Evolutionary conservation across 92 coral and sea anemone species (phyloP).

Genomic region (Scolanthus callimorphus): DNA sequence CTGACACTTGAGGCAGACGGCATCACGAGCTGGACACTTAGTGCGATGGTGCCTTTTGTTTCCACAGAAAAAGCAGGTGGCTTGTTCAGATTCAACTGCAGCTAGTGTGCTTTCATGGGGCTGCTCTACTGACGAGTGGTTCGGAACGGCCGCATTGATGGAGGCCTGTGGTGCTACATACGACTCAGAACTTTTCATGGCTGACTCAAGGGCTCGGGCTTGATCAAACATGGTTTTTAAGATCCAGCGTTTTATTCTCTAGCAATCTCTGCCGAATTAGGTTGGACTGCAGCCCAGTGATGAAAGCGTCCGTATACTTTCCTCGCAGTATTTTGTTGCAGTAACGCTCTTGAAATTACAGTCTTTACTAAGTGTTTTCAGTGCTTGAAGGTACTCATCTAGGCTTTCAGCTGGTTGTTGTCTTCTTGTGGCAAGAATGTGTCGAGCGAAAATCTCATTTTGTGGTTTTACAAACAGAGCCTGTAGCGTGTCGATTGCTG

Average conservation of each 20-base stretch:
- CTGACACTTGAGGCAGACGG: constrained; percentile 23
- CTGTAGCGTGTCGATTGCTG: constrained; percentile 26
- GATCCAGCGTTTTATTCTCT: constrained; percentile 36
- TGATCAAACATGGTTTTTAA: constrained; percentile 41
- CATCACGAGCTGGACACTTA: constrained; percentile 20
- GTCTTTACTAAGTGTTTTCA: constrained; percentile 45
- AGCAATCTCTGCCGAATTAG: constrained; percentile 33
- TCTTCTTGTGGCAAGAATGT: constrained; percentile 50
- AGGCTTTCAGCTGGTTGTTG: constrained; percentile 34
- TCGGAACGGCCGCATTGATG: constrained; percentile 23
- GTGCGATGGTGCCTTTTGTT: constrained; percentile 16
- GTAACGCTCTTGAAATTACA: constrained; percentile 40
- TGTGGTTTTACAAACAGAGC: constrained; percentile 28
- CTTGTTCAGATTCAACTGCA: constrained; percentile 3
- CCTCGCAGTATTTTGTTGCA: constrained; percentile 28
- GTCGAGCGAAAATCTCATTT: constrained; percentile 53
- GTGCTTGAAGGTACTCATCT: constrained; percentile 43
- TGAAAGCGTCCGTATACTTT: constrained; percentile 33
- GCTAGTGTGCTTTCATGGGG: constrained; percentile 6
- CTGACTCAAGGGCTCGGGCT: constrained; percentile 31
- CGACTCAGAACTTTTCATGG: constrained; percentile 35
- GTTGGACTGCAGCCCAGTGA: constrained; percentile 35
- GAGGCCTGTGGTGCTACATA: constrained; percentile 17
- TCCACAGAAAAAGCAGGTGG: constrained; percentile 37
- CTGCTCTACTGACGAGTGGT: constrained; percentile 2